phyloP scores from a whole-genome alignment of 2,113 vertebrate genomes.

The Spermophilus dauricus region DNA sequence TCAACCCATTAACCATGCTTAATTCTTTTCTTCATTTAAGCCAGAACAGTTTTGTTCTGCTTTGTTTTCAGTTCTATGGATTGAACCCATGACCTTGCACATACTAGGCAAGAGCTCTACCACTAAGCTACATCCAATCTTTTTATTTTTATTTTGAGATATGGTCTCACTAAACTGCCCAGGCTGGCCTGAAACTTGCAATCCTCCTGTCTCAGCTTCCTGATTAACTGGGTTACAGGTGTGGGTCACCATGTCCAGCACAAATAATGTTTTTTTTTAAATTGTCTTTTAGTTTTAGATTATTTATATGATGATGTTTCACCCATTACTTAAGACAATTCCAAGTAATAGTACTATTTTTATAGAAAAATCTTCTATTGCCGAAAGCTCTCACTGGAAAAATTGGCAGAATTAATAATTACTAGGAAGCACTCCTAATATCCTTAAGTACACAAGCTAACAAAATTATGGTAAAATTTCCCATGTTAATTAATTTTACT shows the following conservation, averaged over 20 bases:
- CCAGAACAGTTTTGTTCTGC: too few species aligned
- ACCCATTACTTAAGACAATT: neutral
- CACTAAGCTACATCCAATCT: too few species aligned
- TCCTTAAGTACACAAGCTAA: neutral
- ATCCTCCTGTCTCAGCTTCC: too few species aligned
- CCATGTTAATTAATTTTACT: neutral
- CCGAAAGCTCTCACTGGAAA: conserved; percentile 16
- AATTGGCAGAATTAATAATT: neutral
- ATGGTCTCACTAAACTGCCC: too few species aligned
- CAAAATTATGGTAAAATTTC: conserved; percentile 1
- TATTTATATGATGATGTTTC: conserved; percentile 21
- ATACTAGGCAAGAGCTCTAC: too few species aligned
- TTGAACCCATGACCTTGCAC: too few species aligned
- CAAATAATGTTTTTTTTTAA: neutral
- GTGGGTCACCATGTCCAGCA: neutral
- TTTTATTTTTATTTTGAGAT: too few species aligned
- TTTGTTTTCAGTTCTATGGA: too few species aligned
- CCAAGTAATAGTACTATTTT: conserved; percentile 39
- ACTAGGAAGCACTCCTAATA: neutral
- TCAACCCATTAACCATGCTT: neutral
- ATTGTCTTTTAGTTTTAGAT: neutral
- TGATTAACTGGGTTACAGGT: too few species aligned
- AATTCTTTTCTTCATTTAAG: neutral
- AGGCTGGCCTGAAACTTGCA: too few species aligned
- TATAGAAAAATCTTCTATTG: neutral